phyloP scores from a whole-genome alignment of 2,888 invertebrate species.

The Ochropacha duplaris region DNA sequence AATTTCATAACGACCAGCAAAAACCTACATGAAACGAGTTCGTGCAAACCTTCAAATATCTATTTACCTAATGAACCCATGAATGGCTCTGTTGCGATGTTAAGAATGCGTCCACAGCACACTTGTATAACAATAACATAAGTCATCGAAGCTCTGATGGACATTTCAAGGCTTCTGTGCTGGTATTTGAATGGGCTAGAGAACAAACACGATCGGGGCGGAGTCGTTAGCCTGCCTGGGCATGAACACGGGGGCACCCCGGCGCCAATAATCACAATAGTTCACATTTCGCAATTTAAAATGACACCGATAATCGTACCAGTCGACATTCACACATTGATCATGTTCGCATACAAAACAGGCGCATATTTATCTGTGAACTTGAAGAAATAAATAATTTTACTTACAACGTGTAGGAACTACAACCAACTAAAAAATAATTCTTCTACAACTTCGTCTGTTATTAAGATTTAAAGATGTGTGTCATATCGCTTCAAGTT shows the following conservation, averaged over 20 bases:
- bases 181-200: constrained; percentile 17
- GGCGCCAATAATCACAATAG: constrained; percentile 45
- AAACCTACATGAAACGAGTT: background rate
- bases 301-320: constrained; percentile 40
- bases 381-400: background rate
- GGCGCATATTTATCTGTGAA: background rate
- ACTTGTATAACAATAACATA: constrained; percentile 38
- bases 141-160: constrained; percentile 53
- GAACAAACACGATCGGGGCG: constrained; percentile 33
- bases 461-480: background rate
- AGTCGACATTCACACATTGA: constrained; percentile 45
- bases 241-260: constrained; percentile 17
- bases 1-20: background rate
- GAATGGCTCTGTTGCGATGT: constrained; percentile 26
- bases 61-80: constrained; percentile 24
- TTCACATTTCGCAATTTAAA: constrained; percentile 44
- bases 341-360: constrained; percentile 23
- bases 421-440: background rate
- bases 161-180: constrained; percentile 60
- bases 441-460: background rate
- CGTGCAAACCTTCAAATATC: constrained; percentile 10
- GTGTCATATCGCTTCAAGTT: too few relatives aligned
- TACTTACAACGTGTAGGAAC: background rate
- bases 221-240: constrained; percentile 21
- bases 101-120: constrained; percentile 40